These are phyloP conservation scores for Stichopus horrens DNA, from an alignment of 53 echinoderm and acorn worm genomes.

Conservation along the genomic window DNA sequence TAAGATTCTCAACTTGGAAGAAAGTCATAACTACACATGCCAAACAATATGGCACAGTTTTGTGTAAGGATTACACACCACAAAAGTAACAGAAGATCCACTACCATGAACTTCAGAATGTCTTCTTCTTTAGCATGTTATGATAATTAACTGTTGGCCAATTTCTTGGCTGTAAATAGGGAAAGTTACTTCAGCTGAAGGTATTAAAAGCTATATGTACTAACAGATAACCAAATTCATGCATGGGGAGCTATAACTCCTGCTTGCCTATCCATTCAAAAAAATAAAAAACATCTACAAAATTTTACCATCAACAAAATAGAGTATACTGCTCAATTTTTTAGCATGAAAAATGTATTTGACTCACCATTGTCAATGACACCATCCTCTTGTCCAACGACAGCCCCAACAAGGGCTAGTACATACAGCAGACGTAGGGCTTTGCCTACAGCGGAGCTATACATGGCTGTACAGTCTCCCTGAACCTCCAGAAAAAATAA, in stretches of 20 bases:
- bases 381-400: background rate
- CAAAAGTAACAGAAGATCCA: no score
- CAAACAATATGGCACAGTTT: no score
- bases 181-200: background rate
- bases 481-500: constrained; percentile 62
- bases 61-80: no score
- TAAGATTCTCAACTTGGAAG: no score
- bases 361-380: constrained; percentile 7
- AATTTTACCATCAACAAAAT: background rate
- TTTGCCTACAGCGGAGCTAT: constrained; percentile 93
- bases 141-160: no score
- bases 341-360: background rate
- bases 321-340: background rate
- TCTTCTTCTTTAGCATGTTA: no score
- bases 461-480: constrained; percentile 93
- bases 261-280: constrained; percentile 38
- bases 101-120: no score
- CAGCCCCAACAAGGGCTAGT: constrained; percentile 31
- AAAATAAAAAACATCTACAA: background rate
- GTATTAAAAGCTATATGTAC: background rate
- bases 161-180: background rate
- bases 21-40: no score
- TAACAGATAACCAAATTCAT: constrained; percentile 31
- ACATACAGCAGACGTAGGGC: constrained; percentile 55
- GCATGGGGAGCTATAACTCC: constrained; percentile 43